Conservation (phyloP, 2,888 invertebrate genomes). For the Colostygia pectinataria region DNA sequence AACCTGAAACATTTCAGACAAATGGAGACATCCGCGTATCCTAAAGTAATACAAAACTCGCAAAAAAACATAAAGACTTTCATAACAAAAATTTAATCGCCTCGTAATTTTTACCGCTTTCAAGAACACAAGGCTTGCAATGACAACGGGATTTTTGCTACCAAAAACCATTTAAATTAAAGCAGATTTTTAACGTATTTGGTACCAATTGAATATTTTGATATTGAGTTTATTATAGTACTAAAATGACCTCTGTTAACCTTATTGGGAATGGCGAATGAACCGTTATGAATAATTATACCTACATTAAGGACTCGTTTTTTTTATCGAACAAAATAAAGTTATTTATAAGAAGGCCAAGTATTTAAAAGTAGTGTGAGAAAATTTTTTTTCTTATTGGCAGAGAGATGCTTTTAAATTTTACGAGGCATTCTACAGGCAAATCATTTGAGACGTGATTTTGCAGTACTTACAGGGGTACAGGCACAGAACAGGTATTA, state of each 20-base stretch:
- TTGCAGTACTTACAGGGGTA: too few relatives aligned
- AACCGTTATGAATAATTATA: constrained; percentile 32
- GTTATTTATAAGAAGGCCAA: constrained; percentile 10
- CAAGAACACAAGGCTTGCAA: constrained; percentile 29
- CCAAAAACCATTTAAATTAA: constrained; percentile 32
- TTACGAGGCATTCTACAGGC: too few relatives aligned
- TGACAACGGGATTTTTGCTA: constrained; percentile 36
- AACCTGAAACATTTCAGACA: constrained; percentile 23
- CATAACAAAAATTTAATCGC: constrained; percentile 39
- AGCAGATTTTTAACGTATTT: constrained; percentile 39
- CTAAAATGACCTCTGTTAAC: constrained; percentile 47
- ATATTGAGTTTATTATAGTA: constrained; percentile 39
- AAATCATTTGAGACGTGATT: too few relatives aligned
- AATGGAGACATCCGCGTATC: constrained; percentile 39
- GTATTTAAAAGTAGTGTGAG: not conserved
- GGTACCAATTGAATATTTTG: constrained; percentile 29
- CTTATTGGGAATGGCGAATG: constrained; percentile 41
- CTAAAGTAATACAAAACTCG: constrained; percentile 23
- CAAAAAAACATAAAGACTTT: constrained; percentile 30
- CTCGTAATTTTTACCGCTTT: constrained; percentile 41
- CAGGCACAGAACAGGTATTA: too few relatives aligned
- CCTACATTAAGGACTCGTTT: constrained; percentile 16
- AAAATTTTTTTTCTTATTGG: not conserved
- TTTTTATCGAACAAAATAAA: constrained; percentile 23
- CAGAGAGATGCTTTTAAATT: not conserved